Evolutionary conservation across 1,140 invertebrate genomes (phyloP), one percentile per base, ranked within the genome.

Genomic region (Homarus americanus): DNA sequence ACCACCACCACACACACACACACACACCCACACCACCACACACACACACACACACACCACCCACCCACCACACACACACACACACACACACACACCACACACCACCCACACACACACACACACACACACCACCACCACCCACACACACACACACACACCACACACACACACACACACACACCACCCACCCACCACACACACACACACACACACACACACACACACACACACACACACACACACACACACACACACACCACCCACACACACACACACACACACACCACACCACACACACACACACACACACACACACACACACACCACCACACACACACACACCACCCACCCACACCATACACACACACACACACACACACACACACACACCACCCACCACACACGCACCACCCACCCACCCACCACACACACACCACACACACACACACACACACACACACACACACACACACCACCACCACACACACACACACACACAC

Each of bases 181-280:
- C 1, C 17, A 34, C 32, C 28, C 9, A n/a, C 5, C 40, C 28
- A 1, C 15, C 49, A 82, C 53, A 24, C 28, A 17, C 49, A 58
- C 49, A 28, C 3, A n/a, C 32, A 36, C 24, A 36, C 32, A 15
- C 24, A 75, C 24, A 34, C 1, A 75, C 1, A 34, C 32, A 75
- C 72, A 32, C n/a, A 75, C 73, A 76, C 73, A 38, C 73, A 38
- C 73, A 38, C 34, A 76, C 73, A 76, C 73, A 76, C 73, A 20
- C 73, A 38, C 73, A 38, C 73, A 38, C 73, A 76, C 34, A 76
- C 73, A 76, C 73, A 38, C 73, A 76, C 73, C 44, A 76, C 73
- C 28, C 73, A 76, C 73, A 76, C 73, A 76, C 73, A 76, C 73
- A 76, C 73, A 76, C 73, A 76, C 73, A 76, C 73, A 76, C 73